These are phyloP conservation scores for Prosapia bicincta DNA, from an alignment of 2,888 invertebrate species.

Conservation along the genomic window DNA sequence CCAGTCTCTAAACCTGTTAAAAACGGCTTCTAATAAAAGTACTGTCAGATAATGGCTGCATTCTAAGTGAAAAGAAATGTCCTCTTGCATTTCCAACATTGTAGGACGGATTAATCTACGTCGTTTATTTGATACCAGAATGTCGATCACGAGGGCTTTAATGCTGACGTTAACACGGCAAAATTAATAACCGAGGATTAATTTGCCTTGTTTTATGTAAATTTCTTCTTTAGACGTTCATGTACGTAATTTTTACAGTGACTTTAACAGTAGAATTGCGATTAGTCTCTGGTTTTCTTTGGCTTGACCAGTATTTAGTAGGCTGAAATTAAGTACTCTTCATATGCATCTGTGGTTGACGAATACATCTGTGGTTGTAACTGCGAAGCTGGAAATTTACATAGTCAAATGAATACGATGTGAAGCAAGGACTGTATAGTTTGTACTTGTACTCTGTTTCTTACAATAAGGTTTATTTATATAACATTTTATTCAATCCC, in stretches of 20 bases:
- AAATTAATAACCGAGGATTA: not conserved
- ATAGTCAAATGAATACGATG: too few species aligned
- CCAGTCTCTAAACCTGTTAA: not conserved
- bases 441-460: too few species aligned
- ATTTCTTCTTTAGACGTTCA: not conserved
- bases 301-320: not conserved
- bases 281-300: not conserved
- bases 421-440: too few species aligned
- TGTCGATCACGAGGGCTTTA: not conserved
- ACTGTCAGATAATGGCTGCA: not conserved
- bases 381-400: too few species aligned
- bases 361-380: too few species aligned
- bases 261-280: not conserved
- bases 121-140: not conserved
- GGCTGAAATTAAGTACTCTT: too few species aligned
- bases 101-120: conserved; percentile 10
- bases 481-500: too few species aligned
- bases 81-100: not conserved
- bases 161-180: not conserved
- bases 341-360: too few species aligned
- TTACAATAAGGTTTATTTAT: too few species aligned
- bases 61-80: conserved; percentile 23
- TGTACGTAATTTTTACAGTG: not conserved
- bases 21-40: not conserved
- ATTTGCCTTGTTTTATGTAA: not conserved